Conservation (phyloP, 2,888 invertebrate species). For the Xanthia togata region DNA sequence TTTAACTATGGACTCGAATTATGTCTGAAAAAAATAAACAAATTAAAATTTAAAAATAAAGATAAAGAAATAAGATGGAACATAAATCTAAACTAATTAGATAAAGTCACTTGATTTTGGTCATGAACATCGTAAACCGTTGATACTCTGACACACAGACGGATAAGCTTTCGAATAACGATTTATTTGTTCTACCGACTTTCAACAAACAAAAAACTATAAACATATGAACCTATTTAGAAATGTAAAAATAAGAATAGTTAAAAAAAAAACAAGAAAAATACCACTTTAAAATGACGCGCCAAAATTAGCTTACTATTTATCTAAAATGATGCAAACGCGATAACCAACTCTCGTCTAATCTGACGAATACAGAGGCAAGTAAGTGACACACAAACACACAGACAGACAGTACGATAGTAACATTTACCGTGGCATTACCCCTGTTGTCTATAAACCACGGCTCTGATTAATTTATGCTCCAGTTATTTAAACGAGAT, state of each 20-base stretch:
- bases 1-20: too few species aligned
- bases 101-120: constrained; percentile 31
- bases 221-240: too few species aligned
- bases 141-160: not conserved
- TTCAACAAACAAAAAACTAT: too few species aligned
- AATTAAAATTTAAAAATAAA: too few species aligned
- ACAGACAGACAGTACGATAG: constrained; percentile 81
- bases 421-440: constrained; percentile 87
- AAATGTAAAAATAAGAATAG: not conserved
- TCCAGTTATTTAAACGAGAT: constrained; percentile 86
- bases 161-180: constrained; percentile 14
- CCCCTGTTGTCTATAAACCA: constrained; percentile 84
- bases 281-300: not conserved
- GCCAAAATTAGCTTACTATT: constrained; percentile 39
- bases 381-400: constrained; percentile 80
- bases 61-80: constrained; percentile 21
- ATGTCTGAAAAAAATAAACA: too few species aligned
- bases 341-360: constrained; percentile 59
- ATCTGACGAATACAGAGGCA: constrained; percentile 79
- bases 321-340: constrained; percentile 58
- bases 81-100: constrained; percentile 6
- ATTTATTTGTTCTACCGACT: not conserved
- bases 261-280: constrained; percentile 7
- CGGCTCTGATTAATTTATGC: constrained; percentile 88
- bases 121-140: constrained; percentile 13